phyloP scores from a whole-genome alignment of 2,113 vertebrate species.

The Brachyistius frenatus region DNA sequence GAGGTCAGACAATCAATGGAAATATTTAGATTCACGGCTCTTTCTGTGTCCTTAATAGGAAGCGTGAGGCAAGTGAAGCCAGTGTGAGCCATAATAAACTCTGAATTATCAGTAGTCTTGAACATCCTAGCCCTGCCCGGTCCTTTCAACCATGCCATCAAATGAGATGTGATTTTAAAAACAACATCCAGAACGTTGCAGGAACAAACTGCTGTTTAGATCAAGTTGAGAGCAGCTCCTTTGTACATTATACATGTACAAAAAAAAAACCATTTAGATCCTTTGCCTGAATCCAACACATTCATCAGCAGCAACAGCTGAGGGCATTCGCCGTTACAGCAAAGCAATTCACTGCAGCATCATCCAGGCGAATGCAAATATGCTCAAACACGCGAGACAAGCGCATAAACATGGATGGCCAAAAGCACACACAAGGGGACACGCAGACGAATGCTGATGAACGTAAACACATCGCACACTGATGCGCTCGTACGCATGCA shows the following conservation, averaged over 20 bases:
- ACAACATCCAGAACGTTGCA: background rate
- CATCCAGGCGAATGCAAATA: slow-evolving; percentile 48
- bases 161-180: background rate
- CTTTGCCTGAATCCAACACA: slow-evolving; percentile 22
- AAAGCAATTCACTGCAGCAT: slow-evolving; percentile 22
- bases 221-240: slow-evolving; percentile 4
- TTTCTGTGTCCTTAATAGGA: background rate
- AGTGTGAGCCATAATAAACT: slow-evolving; percentile 22
- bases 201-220: background rate
- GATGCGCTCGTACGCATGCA: background rate
- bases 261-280: slow-evolving; percentile 8
- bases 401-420: background rate
- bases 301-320: slow-evolving; percentile 37
- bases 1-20: slow-evolving; percentile 28
- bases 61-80: slow-evolving; percentile 8
- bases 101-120: slow-evolving; percentile 20
- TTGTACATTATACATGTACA: slow-evolving; percentile 17
- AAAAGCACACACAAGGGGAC: background rate
- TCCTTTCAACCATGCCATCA: background rate
- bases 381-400: background rate
- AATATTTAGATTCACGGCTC: slow-evolving; percentile 40
- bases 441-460: background rate
- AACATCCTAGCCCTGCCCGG: background rate
- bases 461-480: background rate
- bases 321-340: slow-evolving; percentile 49